These are phyloP conservation scores for Oligia strigilis DNA, from an alignment of 2,888 invertebrate species.

Conservation along the genomic window DNA sequence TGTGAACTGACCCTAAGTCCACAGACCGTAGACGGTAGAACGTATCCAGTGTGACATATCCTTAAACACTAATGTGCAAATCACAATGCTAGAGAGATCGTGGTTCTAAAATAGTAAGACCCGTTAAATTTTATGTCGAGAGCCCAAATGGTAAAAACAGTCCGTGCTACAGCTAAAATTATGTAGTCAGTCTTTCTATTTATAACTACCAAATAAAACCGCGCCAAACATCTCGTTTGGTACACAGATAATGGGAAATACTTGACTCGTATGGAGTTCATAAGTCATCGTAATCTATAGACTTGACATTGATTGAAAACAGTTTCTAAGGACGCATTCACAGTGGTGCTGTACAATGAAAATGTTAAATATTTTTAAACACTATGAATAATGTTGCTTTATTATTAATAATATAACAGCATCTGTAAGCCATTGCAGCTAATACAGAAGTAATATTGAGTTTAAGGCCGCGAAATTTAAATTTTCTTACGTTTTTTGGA, in stretches of 20 bases:
- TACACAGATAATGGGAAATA: constrained; percentile 57
- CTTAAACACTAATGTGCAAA: background rate
- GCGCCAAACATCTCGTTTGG: constrained; percentile 46
- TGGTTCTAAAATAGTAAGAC: background rate
- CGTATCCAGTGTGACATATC: no score
- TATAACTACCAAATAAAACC: constrained; percentile 18
- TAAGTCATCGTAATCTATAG: constrained; percentile 64
- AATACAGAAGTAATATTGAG: no score
- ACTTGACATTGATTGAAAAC: constrained; percentile 68
- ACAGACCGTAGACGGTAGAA: no score
- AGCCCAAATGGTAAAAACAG: background rate
- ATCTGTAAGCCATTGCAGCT: no score
- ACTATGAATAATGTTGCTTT: background rate
- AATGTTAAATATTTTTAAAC: background rate
- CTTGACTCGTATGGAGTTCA: constrained; percentile 60
- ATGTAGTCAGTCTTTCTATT: background rate
- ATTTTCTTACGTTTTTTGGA: no score
- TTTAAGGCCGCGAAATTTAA: no score
- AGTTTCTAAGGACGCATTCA: constrained; percentile 47
- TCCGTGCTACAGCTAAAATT: background rate
- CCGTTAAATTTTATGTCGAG: background rate
- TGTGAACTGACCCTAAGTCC: no score
- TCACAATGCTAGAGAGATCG: background rate
- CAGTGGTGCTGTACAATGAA: background rate
- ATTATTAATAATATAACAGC: no score